Base-by-base conservation (phyloP, 2,113 vertebrate species). In the Trematocara nigrifrons region DNA sequence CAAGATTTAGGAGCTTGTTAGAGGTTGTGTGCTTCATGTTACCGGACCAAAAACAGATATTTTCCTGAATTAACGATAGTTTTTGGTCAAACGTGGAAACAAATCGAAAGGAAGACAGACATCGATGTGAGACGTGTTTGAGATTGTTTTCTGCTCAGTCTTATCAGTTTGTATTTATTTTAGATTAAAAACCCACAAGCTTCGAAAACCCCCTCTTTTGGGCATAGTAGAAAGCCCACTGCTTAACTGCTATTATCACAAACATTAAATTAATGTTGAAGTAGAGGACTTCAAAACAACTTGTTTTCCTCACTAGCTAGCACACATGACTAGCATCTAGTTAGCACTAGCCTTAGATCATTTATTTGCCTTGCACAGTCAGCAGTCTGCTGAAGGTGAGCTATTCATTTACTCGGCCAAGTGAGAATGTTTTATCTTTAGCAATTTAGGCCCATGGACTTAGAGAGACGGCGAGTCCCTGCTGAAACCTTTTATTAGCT, bases 181-280 rank as follows among this genome's bases (percentile, higher is more conserved):
- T 26, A 29, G 69, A 29, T 74, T 18, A 12, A 12, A 5, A 0
- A 0, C 4, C 4, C 10, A 42, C n/a, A 66, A 66, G 16, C 33
- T 38, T 42, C 12, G 7, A 42, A 1, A 74, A 18, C 5, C 22
- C 15, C 69, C 12, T 47, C 2, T 6, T 49, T 74, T 3, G 9
- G 69, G 22, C 15, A 29, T 29, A 74, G 9, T 11, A 31, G 40
- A 31, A 49, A 74, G 13, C 13, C 66, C 40, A 29, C 2, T 71
- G 20, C 13, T 47, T 71, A 71, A 26, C 13, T 16, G 40, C 40
- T 45, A 26, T 26, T 9, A 45, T 45, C 13, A 71, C 18, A 64
- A 64, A 38, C 18, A 0, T 38, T 64, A 64, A n/a, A 38, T 38
- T n/a, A 38, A 29, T 56, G 61, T n/a, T n/a, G 10, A 47, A 47